Conservation (phyloP, 2,113 vertebrate species). For the Pterocles gutturalis region DNA sequence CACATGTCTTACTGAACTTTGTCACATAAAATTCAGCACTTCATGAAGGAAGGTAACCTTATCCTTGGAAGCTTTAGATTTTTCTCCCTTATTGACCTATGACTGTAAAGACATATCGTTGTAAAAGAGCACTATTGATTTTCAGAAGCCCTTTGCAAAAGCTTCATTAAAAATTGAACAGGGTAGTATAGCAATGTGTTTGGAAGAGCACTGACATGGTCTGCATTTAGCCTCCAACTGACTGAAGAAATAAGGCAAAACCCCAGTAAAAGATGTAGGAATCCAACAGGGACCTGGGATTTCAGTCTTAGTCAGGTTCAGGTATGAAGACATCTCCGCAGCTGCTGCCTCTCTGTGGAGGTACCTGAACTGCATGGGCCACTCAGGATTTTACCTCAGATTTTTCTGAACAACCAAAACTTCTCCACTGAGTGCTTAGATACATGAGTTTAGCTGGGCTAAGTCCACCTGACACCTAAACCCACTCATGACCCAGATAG, state of each 20-base stretch:
- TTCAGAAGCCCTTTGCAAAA: conserved; percentile 25
- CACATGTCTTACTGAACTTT: background rate
- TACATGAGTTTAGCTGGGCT: background rate
- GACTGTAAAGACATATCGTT: background rate
- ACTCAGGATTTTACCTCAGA: background rate
- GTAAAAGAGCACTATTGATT: conserved; percentile 40
- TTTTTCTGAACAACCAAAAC: background rate
- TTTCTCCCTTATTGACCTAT: conserved; percentile 33
- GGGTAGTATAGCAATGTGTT: background rate
- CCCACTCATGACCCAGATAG: accelerated
- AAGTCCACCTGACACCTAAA: background rate
- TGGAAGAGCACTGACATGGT: background rate
- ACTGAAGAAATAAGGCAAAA: background rate
- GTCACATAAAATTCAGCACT: background rate
- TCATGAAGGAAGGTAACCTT: background rate
- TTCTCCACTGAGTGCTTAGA: background rate
- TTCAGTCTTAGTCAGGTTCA: background rate
- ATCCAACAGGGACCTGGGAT: background rate
- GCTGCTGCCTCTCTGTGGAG: background rate
- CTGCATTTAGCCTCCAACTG: background rate
- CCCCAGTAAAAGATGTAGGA: background rate
- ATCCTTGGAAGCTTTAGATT: background rate
- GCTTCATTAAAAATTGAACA: conserved; percentile 57
- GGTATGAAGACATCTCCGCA: background rate
- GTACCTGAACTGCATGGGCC: background rate